Base-by-base conservation (phyloP, 2,888 invertebrate genomes). In the Epinotia bilunana region DNA sequence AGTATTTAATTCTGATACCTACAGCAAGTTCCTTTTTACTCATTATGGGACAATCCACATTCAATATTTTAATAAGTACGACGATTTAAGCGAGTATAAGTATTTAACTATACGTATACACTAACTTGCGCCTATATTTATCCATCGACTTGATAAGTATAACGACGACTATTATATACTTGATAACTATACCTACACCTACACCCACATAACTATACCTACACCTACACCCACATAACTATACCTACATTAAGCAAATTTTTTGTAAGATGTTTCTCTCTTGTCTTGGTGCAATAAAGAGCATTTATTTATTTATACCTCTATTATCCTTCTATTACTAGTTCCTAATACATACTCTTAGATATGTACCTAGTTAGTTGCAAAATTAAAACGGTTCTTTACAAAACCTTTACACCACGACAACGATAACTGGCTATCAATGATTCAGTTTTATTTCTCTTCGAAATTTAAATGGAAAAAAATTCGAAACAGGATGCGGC, bases 401-500 rank as follows among this genome's bases (percentile, higher is more conserved):
- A 60, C 60, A 49, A 64, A 63, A 70, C 20, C 46, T 3, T 28
- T 57, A 5, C n/a, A 71, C 55, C 67, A 57, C 60, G 63, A 74
- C 61, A 60, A 16, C 61, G 61, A 49, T 67, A 67, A 67, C 75
- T 60, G 67, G 75, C 67, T 72, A 75, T 75, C 75, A 75, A 72
- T 74, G 74, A 74, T 71, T 76, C 70, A 57, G 39, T 75, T 73
- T 74, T 76, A 72, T 72, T 65, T 63, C 71, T 65, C 55, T 77
- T 75, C 72, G 75, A 75, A 75, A 70, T 74, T 74, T 74, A 74
- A 75, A 75, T 61, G 65, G 16, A 67, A 67, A 74, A 74, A 74
- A 72, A 75, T 33, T 9, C 69, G 58, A 72, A 64, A 64, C 77
- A 73, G 77, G 77, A 78, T 76, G 58, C 69, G 73, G 83, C 91